Conservation (phyloP, 2,888 invertebrate genomes). For the Plagodis pulveraria region DNA sequence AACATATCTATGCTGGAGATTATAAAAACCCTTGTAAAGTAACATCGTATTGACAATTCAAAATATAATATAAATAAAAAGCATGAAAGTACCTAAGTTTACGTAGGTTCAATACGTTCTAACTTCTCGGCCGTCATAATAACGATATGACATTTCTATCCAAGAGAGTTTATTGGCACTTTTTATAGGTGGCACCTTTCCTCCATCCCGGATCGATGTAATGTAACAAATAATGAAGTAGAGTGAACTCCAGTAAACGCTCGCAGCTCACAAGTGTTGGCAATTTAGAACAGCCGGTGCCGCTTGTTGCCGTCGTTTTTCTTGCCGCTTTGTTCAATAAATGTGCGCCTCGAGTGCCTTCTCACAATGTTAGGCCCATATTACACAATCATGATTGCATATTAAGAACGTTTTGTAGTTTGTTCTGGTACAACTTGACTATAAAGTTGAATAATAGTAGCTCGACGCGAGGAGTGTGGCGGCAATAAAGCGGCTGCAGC, state of each 20-base stretch:
- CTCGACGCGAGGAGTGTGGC: constrained; percentile 13
- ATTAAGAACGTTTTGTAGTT: constrained; percentile 40
- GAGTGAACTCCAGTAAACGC: constrained; percentile 67
- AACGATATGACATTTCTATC: constrained; percentile 38
- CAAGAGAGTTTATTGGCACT: constrained; percentile 35
- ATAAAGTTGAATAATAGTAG: constrained; percentile 25
- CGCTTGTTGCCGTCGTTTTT: constrained; percentile 75
- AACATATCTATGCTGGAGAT: no score
- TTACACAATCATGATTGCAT: constrained; percentile 58
- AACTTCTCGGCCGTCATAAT: constrained; percentile 23
- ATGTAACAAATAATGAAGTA: constrained; percentile 75
- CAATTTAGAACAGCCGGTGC: constrained; percentile 76
- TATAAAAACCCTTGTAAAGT: no score
- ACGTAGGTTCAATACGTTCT: background rate
- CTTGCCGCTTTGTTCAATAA: constrained; percentile 75
- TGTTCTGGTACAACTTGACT: constrained; percentile 26
- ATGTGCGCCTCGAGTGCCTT: constrained; percentile 66
- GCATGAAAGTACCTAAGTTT: no score
- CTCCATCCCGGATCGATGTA: constrained; percentile 60
- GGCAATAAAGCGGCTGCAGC: constrained; percentile 5
- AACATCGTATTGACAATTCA: no score
- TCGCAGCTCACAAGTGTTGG: constrained; percentile 69
- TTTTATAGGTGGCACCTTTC: constrained; percentile 43
- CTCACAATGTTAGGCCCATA: constrained; percentile 62
- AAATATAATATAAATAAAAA: no score